Conservation (phyloP, 2,113 vertebrate species). For the Datnioides undecimradiatus region DNA sequence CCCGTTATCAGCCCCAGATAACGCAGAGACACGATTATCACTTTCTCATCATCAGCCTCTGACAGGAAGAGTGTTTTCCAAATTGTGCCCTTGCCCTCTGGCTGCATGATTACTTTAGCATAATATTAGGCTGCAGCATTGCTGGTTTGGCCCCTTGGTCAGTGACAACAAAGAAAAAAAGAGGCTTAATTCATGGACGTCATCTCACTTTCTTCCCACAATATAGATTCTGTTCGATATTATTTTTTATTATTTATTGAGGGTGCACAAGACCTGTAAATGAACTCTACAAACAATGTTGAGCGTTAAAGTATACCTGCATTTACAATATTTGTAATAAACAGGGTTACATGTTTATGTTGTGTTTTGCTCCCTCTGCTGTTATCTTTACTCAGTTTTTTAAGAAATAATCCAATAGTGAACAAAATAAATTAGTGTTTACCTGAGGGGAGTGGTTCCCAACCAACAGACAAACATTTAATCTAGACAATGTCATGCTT, state of each 20-base stretch:
- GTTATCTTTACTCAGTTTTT: background rate
- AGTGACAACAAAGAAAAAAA: too few relatives aligned
- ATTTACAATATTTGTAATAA: slow-evolving; percentile 73
- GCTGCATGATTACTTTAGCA: background rate
- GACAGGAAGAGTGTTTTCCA: slow-evolving; percentile 3
- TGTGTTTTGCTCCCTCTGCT: background rate
- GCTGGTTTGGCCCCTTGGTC: background rate
- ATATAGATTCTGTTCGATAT: background rate
- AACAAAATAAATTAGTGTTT: too few relatives aligned
- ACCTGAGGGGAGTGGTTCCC: background rate
- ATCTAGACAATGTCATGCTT: background rate
- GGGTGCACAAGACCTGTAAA: slow-evolving; percentile 2
- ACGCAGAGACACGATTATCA: slow-evolving; percentile 8
- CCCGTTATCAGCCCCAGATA: slow-evolving; percentile 23
- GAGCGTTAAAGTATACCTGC: slow-evolving; percentile 19
- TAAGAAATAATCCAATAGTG: background rate
- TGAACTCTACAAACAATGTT: slow-evolving; percentile 1
- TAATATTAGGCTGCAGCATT: background rate
- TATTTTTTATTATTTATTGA: slow-evolving; percentile 25
- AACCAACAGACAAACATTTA: background rate
- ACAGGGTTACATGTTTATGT: slow-evolving; percentile 32
- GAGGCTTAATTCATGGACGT: background rate
- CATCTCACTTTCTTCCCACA: background rate
- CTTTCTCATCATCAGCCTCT: background rate
- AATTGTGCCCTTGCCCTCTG: slow-evolving; percentile 1